Conservation (phyloP, 2,888 invertebrate genomes). For the Ischnus inquisitorius region DNA sequence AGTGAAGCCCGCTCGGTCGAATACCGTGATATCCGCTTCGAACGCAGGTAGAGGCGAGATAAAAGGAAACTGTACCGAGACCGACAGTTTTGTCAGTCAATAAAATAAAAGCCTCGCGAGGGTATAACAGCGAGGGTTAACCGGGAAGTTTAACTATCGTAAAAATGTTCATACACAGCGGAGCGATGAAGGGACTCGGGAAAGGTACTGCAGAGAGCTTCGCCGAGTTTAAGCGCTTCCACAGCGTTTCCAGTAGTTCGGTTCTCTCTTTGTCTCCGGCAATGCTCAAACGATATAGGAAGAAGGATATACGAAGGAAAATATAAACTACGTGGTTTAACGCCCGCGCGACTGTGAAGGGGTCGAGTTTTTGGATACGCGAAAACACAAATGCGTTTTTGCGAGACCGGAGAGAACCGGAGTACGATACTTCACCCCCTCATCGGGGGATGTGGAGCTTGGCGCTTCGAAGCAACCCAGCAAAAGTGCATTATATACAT, state of each 20-base stretch:
- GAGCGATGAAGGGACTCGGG: conserved; percentile 10
- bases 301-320: conserved; percentile 73
- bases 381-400: conserved; percentile 72
- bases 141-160: conserved; percentile 72
- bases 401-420: conserved; percentile 38
- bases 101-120: conserved; percentile 41
- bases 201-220: background rate
- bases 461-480: conserved; percentile 10
- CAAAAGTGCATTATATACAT: conserved; percentile 23
- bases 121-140: background rate
- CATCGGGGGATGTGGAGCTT: background rate
- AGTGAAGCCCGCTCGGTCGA: background rate
- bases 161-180: conserved; percentile 66
- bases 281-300: conserved; percentile 42
- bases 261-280: conserved; percentile 64
- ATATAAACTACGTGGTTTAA: conserved; percentile 79
- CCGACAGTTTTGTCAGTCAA: conserved; percentile 14
- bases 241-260: conserved; percentile 56
- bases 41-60: background rate
- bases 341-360: conserved; percentile 63
- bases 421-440: conserved; percentile 68
- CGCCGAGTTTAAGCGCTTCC: conserved; percentile 9
- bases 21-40: background rate
- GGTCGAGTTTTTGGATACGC: conserved; percentile 50
- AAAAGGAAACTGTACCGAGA: background rate